Evolutionary conservation across 2,113 vertebrate genomes (phyloP).

Genomic region (Ariopsis seemanni): DNA sequence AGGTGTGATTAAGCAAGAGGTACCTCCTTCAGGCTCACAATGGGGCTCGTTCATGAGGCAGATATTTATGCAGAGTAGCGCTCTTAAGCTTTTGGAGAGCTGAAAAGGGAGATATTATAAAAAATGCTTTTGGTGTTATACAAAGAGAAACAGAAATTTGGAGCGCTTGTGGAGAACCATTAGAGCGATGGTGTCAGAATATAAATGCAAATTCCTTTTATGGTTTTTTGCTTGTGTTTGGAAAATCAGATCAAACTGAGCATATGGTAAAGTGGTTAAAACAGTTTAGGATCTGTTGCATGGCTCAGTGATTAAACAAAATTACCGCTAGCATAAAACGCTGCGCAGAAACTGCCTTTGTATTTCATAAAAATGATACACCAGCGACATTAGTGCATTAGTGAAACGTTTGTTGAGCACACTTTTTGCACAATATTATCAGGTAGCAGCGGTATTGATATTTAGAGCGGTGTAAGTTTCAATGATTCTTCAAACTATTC

Average conservation of each 20-base stretch:
- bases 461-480: constrained; percentile 47
- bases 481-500: neutral
- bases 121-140: constrained; percentile 51
- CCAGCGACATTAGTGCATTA: neutral
- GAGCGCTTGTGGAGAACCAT: constrained; percentile 57
- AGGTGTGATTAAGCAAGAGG: constrained; percentile 63
- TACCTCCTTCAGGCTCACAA: constrained; percentile 56
- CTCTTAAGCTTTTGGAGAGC: constrained; percentile 53
- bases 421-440: neutral
- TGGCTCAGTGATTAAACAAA: constrained; percentile 54
- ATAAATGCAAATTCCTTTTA: constrained; percentile 48
- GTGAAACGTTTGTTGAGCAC: neutral
- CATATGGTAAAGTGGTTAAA: constrained; percentile 58
- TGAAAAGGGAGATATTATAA: constrained; percentile 43
- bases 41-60: constrained; percentile 42
- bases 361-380: neutral
- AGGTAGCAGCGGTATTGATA: neutral
- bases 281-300: constrained; percentile 47
- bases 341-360: neutral
- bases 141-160: constrained; percentile 62
- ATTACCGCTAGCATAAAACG: constrained; percentile 21
- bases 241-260: constrained; percentile 58
- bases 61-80: constrained; percentile 64
- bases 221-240: constrained; percentile 49
- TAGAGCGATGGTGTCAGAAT: constrained; percentile 55